phyloP scores from a whole-genome alignment of 2,113 vertebrate genomes.

The Sitta europaea region DNA sequence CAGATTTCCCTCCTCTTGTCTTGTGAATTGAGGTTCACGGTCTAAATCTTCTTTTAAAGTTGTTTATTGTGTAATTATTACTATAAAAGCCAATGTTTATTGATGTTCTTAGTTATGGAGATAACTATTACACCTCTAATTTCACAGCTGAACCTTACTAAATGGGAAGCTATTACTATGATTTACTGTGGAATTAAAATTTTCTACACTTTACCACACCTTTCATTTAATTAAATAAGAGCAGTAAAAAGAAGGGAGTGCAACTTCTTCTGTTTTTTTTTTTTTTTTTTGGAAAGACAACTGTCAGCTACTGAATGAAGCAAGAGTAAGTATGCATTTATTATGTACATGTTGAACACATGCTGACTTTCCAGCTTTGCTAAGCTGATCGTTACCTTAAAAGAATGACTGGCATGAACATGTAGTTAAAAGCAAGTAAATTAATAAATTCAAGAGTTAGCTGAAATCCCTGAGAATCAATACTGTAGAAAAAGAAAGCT shows the following conservation, averaged over 20 bases:
- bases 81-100: conserved; percentile 5
- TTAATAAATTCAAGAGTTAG: neutral
- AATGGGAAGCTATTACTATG: neutral
- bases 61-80: neutral
- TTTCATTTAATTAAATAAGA: conserved; percentile 38
- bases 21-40: neutral
- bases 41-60: neutral
- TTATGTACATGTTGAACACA: neutral
- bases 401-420: neutral
- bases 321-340: neutral
- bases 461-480: neutral
- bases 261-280: neutral
- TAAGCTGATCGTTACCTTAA: neutral
- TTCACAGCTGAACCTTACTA: conserved; percentile 36
- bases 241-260: neutral
- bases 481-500: neutral
- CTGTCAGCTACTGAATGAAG: neutral
- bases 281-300: neutral
- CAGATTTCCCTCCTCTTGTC: neutral
- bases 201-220: conserved; percentile 27
- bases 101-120: conserved; percentile 2
- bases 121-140: conserved; percentile 25
- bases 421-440: neutral
- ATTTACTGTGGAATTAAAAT: conserved; percentile 39
- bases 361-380: neutral